These are phyloP conservation scores for Spodoptera picta DNA, from an alignment of 2,888 invertebrate genomes.

Conservation along the genomic window DNA sequence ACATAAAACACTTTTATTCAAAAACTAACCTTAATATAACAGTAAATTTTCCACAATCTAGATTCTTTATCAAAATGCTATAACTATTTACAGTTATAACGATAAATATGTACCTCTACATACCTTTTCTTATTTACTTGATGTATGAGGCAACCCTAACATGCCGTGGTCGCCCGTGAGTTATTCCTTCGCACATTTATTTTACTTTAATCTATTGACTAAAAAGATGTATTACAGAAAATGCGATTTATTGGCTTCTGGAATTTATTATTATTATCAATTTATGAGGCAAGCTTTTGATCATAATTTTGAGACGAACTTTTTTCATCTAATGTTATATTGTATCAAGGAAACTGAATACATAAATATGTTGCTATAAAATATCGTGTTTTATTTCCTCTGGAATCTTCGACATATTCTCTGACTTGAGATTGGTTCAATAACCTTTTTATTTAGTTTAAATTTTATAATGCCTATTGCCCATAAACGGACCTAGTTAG, in stretches of 20 bases:
- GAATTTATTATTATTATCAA: slow-evolving; percentile 2
- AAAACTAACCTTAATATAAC: neutral
- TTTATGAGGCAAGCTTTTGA: neutral
- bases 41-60: too few species aligned
- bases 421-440: too few species aligned
- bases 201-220: slow-evolving; percentile 20
- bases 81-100: neutral
- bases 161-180: slow-evolving; percentile 13
- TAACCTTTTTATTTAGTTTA: too few species aligned
- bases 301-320: neutral
- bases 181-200: slow-evolving; percentile 16
- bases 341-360: too few species aligned
- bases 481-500: too few species aligned
- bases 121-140: slow-evolving; percentile 14
- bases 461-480: too few species aligned
- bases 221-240: slow-evolving; percentile 2
- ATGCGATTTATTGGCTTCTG: slow-evolving; percentile 6
- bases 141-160: slow-evolving; percentile 30
- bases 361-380: too few species aligned
- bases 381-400: too few species aligned
- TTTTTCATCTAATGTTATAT: too few species aligned
- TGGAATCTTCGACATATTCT: too few species aligned
- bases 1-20: slow-evolving; percentile 3
- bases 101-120: slow-evolving; percentile 7
- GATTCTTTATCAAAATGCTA: too few species aligned